Percentiles rank a stretch among this genome's conserved stretches.
These are phyloP conservation scores for Dysdera silvatica DNA, from an alignment of 1,140 invertebrate genomes.

Conservation along the genomic window DNA sequence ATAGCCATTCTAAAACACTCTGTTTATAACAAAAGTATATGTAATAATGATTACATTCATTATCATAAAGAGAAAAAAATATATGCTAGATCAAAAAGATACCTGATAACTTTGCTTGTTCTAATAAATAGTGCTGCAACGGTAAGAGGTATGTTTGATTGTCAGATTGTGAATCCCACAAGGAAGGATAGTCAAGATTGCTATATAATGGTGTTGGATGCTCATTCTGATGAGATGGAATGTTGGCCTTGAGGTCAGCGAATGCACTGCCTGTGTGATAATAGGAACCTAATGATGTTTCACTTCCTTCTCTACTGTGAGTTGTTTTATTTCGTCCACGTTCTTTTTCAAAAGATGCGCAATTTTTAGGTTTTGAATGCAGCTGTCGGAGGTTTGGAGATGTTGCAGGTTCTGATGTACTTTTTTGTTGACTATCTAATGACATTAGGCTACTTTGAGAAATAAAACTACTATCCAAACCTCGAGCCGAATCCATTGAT, in stretches of 20 bases:
- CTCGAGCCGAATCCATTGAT: conserved; percentile 22
- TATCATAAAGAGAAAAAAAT: too few species aligned
- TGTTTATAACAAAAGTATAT: too few species aligned
- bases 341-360: conserved; percentile 21
- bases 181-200: conserved; percentile 56
- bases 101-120: conserved; percentile 52
- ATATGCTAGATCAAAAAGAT: conserved; percentile 33
- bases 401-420: conserved; percentile 16
- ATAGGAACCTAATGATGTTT: conserved; percentile 13
- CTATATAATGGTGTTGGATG: conserved; percentile 57
- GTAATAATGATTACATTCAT: too few species aligned
- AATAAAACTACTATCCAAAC: conserved; percentile 17
- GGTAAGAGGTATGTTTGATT: conserved; percentile 62
- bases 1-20: too few species aligned
- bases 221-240: conserved; percentile 19
- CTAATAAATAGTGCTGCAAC: conserved; percentile 77
- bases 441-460: conserved; percentile 27
- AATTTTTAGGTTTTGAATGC: conserved; percentile 2
- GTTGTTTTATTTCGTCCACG: conserved; percentile 1
- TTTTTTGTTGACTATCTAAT: conserved; percentile 28
- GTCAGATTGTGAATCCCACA: conserved; percentile 46
- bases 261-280: conserved; percentile 6
- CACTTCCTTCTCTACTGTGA: conserved; percentile 18
- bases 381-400: conserved; percentile 12
- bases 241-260: conserved; percentile 20